These are phyloP conservation scores for Oceanodroma tethys DNA, from an alignment of 2,113 vertebrate species.

Conservation along the genomic window DNA sequence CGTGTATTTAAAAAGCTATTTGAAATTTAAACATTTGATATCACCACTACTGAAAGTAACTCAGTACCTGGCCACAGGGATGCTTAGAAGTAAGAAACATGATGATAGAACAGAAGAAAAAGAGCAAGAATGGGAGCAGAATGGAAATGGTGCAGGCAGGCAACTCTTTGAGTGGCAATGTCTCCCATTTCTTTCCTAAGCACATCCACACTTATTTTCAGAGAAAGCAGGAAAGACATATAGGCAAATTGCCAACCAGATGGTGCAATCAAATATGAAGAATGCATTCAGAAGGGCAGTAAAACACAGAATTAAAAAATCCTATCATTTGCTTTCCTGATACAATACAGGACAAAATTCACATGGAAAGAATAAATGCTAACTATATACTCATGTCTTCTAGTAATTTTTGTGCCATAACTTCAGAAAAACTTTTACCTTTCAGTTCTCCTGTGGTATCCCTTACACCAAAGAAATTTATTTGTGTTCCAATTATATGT, in stretches of 20 bases:
- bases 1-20: neutral
- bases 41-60: neutral
- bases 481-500: neutral
- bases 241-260: conserved; percentile 29
- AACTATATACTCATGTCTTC: neutral
- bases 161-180: neutral
- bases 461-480: neutral
- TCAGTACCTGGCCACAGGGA: neutral
- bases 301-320: neutral
- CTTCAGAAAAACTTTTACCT: neutral
- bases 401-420: neutral
- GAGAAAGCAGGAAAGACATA: conserved; percentile 28
- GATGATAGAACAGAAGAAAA: neutral
- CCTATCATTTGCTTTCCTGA: neutral
- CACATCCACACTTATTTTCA: neutral
- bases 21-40: neutral
- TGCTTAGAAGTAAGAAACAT: neutral
- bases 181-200: conserved; percentile 4
- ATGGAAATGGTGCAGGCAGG: neutral
- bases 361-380: neutral
- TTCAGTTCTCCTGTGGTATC: neutral
- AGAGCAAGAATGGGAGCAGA: neutral
- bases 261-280: neutral
- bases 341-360: neutral
- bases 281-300: neutral